Conservation (phyloP, 2,113 vertebrate genomes). For the Corythornis madagascariensis region DNA sequence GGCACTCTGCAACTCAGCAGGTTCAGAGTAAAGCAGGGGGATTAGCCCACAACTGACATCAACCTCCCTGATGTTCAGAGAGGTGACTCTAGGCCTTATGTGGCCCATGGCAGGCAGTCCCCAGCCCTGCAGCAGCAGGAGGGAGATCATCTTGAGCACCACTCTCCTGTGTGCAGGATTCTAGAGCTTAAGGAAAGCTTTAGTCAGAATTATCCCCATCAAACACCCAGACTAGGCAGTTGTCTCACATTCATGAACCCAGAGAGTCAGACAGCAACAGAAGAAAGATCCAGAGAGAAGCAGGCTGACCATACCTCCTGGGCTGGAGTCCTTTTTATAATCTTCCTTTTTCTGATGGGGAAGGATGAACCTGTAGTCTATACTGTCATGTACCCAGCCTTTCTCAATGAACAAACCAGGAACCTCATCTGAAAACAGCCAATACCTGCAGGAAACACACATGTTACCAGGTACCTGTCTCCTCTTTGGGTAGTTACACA, state of each 20-base stretch:
- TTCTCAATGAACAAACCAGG: constrained; percentile 97
- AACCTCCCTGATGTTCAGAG: background rate
- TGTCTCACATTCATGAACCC: background rate
- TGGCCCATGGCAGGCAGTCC: background rate
- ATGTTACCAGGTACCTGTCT: background rate
- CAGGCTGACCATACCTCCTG: constrained; percentile 55
- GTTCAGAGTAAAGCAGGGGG: background rate
- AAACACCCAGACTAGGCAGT: background rate
- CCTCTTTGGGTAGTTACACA: background rate
- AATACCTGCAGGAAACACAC: constrained; percentile 81
- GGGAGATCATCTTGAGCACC: background rate
- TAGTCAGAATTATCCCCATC: background rate
- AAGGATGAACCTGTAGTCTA: constrained; percentile 88
- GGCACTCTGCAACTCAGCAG: background rate
- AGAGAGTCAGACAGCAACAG: background rate
- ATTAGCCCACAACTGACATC: background rate
- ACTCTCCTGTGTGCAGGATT: background rate
- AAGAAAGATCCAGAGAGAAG: background rate
- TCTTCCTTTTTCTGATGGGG: constrained; percentile 76
- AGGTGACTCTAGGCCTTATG: background rate
- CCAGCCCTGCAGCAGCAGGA: background rate
- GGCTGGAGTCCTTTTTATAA: constrained; percentile 57
- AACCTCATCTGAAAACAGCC: constrained; percentile 96
- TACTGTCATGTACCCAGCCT: constrained; percentile 94
- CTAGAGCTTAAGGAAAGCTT: background rate